Base-by-base conservation (phyloP, 2,888 invertebrate genomes). In the Toxonevra muliebris region DNA sequence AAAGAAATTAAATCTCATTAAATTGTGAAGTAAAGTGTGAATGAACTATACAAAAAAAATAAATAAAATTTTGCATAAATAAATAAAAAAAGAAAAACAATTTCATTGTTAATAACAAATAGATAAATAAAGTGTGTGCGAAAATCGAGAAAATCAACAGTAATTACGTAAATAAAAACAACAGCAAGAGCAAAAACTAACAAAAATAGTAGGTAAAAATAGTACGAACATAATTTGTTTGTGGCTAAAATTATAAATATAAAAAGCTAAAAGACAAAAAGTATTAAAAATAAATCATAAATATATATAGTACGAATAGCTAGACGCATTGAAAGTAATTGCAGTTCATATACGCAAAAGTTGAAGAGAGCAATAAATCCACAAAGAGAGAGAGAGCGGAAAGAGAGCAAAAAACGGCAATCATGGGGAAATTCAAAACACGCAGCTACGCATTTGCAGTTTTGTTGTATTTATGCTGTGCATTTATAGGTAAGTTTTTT, bases 401-500 rank as follows among this genome's bases (percentile, higher is more conserved):
- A 30, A 30, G 7, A 30, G 7, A 30, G 30, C 40, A 20, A 42
- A 60, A 63, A 13, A 45, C 59, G 42, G 45, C 61, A 65, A 61
- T 58, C 52, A 69, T 69, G 69, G 65, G 61, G 52, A 59, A 61
- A 65, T 48, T 60, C 42, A 53, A 45, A 43, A 58, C 61, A 68
- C 65, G 70, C 59, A 68, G 68, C 55, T 66, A 70, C 48, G 70
- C 71, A 55, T 70, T 70, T 57, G 70, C 66, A 63, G 59, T 68
- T 61, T 43, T 71, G 30, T 7, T 30, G 59, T 71, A 68, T 68
- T 64, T 71, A 20, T 71, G 70, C 71, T 62, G 68, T 66, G 41
- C 64, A 48, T 66, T 70, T 68, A 68, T 70, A 71, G 71, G 71
- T 71, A 57, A 71, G 71, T 71, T 48, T 55, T 15, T 15, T 54